Evolutionary conservation across 2,888 invertebrate species (phyloP).

Genomic region (Heliconius charithonia): DNA sequence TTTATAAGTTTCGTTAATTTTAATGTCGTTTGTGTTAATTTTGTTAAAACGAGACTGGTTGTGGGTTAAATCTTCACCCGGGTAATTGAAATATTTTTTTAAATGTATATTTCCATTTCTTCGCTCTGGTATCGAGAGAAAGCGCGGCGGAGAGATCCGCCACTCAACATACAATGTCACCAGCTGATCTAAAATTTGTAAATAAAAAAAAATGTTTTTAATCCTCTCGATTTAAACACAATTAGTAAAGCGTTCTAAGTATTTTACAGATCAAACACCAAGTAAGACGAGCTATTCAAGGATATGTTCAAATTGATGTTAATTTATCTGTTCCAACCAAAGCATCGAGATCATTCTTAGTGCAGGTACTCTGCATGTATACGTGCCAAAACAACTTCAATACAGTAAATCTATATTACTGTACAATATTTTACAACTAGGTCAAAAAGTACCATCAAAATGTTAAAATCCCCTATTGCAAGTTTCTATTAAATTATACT

Average conservation of each 20-base stretch:
- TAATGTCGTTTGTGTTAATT: no score
- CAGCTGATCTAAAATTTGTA: neutral
- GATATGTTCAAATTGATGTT: neutral
- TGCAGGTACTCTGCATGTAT: neutral
- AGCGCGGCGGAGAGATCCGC: no score
- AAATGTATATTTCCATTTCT: no score
- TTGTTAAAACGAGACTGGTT: no score
- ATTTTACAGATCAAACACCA: neutral
- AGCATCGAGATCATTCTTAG: neutral
- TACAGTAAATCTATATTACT: neutral
- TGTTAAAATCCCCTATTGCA: neutral
- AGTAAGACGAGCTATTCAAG: neutral
- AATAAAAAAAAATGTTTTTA: neutral
- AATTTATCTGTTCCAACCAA: neutral
- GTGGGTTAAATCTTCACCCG: no score
- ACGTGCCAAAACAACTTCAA: constrained; percentile 2
- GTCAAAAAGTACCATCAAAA: neutral
- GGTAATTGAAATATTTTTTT: no score
- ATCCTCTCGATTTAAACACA: no score
- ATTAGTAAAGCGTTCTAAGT: neutral
- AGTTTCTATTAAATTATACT: neutral
- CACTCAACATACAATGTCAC: no score
- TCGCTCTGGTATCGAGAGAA: no score
- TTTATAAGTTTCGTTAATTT: neutral
- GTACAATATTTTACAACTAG: neutral